Percentiles rank a stretch among this genome's conserved stretches.
Conservation (phyloP, 2,113 vertebrate species). For the Otolemur garnettii region DNA sequence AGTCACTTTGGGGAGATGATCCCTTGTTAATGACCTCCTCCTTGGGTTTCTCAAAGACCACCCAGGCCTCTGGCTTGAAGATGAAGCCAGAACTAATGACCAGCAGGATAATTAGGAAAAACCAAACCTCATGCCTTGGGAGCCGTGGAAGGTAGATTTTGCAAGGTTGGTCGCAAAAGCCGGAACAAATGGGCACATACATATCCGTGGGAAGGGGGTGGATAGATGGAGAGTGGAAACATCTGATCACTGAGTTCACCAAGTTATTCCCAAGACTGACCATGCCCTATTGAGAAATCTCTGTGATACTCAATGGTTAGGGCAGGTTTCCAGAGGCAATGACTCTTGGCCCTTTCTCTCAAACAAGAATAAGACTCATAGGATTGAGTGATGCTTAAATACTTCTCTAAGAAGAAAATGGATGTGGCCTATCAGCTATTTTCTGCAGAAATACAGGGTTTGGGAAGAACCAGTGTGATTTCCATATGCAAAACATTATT, state of each 20-base stretch:
- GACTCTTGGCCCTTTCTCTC: constrained; percentile 4
- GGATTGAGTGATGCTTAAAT: neutral
- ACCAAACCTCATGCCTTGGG: constrained; percentile 29
- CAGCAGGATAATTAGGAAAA: constrained; percentile 58
- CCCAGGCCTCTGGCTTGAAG: constrained; percentile 33
- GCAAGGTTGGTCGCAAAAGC: constrained; percentile 27
- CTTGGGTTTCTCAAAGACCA: constrained; percentile 70
- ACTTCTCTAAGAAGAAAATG: neutral
- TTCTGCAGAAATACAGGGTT: neutral
- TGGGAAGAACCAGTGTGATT: neutral
- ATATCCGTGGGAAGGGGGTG: neutral
- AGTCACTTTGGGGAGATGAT: constrained; percentile 44
- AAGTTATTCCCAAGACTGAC: neutral
- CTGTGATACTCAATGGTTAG: neutral
- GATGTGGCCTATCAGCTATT: neutral
- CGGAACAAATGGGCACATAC: constrained; percentile 37
- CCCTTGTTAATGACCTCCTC: constrained; percentile 56
- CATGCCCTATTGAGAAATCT: constrained; percentile 32
- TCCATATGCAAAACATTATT: neutral
- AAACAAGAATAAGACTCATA: neutral
- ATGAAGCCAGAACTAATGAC: constrained; percentile 42
- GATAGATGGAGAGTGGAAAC: neutral
- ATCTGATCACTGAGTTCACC: neutral
- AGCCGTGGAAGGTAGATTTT: constrained; percentile 1
- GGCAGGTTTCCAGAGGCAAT: neutral